Evolutionary conservation across 2,888 invertebrate genomes (phyloP), one percentile per base, ranked within the genome.

Genomic region (Xanthostigma xanthostigma): DNA sequence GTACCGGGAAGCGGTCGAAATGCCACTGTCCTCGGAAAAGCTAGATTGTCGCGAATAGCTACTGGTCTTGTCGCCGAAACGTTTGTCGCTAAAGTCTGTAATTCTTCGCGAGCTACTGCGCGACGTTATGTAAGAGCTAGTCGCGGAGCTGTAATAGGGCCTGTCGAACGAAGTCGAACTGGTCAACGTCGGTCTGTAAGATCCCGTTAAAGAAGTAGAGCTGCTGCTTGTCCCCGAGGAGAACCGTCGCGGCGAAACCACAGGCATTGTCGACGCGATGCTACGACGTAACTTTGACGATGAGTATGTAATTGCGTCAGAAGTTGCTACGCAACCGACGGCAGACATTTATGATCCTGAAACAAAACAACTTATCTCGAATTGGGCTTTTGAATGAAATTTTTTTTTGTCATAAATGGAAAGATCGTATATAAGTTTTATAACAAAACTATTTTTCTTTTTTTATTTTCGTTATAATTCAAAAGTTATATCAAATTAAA

Each of bases 211-310:
- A 62, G 49, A 61, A 43, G 63, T 62, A 46, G 56, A 57, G 41
- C 64, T 59, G 43, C 70, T 67, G 36, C 73, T 71, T 3, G 68
- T 62, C 0, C 68, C 59, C 12, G 51, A 48, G 35, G 60, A 64
- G 55, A 67, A 71, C 38, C 76, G 63, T 34, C 76, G 74, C 4
- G 77, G 77, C 12, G 75, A 75, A 8, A 75, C 70, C 43, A 76
- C 76, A 54, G 76, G 76, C 76, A 77, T 76, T 53, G 58, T 70
- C 61, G 49, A 48, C 36, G 44, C 17, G 17, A n/a, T 42, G 14
- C 9, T 39, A 14, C 12, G 9, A 14, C 40, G 40, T 14, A 39
- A 39, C 13, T 14, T 39, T 39, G 40, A 39, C 14, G 40, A 14
- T 39, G 14, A 39, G 9, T 39, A 39, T 39, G 40, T n/a, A 14